Conservation (phyloP, 1,140 invertebrate species). For the Telenomus remus region DNA sequence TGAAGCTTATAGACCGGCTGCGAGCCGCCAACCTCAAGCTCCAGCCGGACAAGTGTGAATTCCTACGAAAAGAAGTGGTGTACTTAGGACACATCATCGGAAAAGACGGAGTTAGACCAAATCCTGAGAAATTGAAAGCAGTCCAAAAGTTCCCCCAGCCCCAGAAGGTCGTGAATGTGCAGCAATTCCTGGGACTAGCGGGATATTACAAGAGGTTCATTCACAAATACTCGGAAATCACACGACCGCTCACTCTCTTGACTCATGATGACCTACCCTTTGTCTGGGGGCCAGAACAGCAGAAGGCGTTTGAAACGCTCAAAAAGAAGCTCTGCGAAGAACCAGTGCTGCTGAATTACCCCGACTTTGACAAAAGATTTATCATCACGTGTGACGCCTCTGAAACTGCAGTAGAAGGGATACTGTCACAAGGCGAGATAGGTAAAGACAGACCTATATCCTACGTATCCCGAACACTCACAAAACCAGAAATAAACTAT, state of each 20-base stretch:
- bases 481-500: background rate
- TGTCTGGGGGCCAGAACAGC: background rate
- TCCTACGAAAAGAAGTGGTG: slow-evolving; percentile 32
- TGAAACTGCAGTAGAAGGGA: slow-evolving; percentile 55
- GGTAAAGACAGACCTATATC: slow-evolving; percentile 54
- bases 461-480: slow-evolving; percentile 40
- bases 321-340: slow-evolving; percentile 48
- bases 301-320: slow-evolving; percentile 15
- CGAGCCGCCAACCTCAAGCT: slow-evolving; percentile 1
- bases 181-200: slow-evolving; percentile 50
- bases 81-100: slow-evolving; percentile 59
- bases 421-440: slow-evolving; percentile 52
- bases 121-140: slow-evolving; percentile 34
- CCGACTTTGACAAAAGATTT: slow-evolving; percentile 52
- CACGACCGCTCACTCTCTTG: slow-evolving; percentile 47
- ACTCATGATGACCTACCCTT: slow-evolving; percentile 39
- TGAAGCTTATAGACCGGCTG: slow-evolving; percentile 2
- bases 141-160: slow-evolving; percentile 20
- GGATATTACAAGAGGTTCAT: slow-evolving; percentile 28
- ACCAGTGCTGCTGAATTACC: slow-evolving; percentile 37
- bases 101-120: slow-evolving; percentile 51
- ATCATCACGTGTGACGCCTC: slow-evolving; percentile 59
- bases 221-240: slow-evolving; percentile 57
- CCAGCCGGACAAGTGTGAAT: slow-evolving; percentile 18
- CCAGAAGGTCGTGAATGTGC: slow-evolving; percentile 37